Conservation (phyloP, 2,113 vertebrate genomes). For the Gyps fulvus region DNA sequence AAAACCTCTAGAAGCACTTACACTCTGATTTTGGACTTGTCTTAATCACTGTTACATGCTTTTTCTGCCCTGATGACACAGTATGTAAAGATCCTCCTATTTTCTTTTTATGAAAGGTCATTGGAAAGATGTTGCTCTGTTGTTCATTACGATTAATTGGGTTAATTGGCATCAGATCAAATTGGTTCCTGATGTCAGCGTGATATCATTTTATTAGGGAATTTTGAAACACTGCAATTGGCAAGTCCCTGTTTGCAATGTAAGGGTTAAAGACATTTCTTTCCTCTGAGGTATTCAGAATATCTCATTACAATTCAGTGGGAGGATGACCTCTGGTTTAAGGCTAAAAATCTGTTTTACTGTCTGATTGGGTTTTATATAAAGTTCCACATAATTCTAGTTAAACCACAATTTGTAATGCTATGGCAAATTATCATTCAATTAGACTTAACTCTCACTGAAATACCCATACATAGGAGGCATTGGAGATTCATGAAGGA, state of each 20-base stretch:
- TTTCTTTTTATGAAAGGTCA: background rate
- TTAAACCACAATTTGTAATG: constrained; percentile 68
- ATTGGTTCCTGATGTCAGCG: background rate
- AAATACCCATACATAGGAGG: constrained; percentile 7
- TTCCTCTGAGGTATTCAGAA: constrained; percentile 16
- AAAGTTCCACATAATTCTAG: constrained; percentile 66
- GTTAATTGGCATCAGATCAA: constrained; percentile 39
- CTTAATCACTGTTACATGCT: background rate
- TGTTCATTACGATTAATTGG: constrained; percentile 23
- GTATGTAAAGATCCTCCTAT: background rate
- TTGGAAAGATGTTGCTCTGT: background rate
- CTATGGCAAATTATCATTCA: constrained; percentile 68
- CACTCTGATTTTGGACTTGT: background rate
- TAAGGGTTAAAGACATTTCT: constrained; percentile 44
- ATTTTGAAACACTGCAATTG: background rate
- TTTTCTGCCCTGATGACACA: background rate
- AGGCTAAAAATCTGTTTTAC: constrained; percentile 67
- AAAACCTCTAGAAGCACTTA: background rate
- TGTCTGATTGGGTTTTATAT: constrained; percentile 65
- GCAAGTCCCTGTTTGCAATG: background rate
- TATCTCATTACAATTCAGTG: constrained; percentile 53
- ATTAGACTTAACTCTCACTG: constrained; percentile 48
- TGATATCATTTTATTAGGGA: background rate
- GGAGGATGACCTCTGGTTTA: constrained; percentile 55
- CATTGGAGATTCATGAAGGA: constrained; percentile 27